These are phyloP conservation scores for Coptodon rendalli DNA, from an alignment of 2,113 vertebrate species.

Conservation along the genomic window DNA sequence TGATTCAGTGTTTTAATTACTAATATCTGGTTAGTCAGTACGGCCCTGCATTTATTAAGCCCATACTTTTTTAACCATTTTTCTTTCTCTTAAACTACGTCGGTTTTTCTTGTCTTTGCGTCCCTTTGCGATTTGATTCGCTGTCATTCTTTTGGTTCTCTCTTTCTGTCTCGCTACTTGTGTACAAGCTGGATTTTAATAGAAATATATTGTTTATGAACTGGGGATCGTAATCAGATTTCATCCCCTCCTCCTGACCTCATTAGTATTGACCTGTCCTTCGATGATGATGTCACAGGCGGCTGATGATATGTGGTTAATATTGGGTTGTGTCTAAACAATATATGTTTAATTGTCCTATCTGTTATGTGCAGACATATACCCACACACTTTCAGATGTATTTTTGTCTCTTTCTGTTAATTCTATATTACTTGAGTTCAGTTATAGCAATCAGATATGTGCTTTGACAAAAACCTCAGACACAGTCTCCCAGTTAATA, in stretches of 20 bases:
- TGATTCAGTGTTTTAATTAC: conserved; percentile 40
- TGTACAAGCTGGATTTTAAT: conserved; percentile 55
- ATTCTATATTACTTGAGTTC: background rate
- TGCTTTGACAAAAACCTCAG: background rate
- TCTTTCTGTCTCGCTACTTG: background rate
- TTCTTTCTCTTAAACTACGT: accelerated
- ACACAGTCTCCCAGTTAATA: background rate
- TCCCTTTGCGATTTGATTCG: background rate
- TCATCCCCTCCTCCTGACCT: conserved; percentile 51
- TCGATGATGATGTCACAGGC: conserved; percentile 58
- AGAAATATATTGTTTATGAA: conserved; percentile 73
- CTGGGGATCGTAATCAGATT: conserved; percentile 61
- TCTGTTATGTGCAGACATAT: background rate
- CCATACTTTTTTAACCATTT: background rate
- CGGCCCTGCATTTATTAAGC: background rate
- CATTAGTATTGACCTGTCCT: conserved; percentile 75
- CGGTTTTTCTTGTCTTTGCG: background rate
- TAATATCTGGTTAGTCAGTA: background rate
- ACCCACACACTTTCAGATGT: background rate
- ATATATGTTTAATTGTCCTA: background rate
- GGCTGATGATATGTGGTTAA: conserved; percentile 31
- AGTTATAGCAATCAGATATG: background rate
- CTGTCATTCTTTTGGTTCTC: background rate
- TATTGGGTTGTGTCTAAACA: conserved; percentile 29
- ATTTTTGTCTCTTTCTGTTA: background rate